Conservation (phyloP, 2,797 vertebrate species). For the Cyclopterus lumpus region DNA sequence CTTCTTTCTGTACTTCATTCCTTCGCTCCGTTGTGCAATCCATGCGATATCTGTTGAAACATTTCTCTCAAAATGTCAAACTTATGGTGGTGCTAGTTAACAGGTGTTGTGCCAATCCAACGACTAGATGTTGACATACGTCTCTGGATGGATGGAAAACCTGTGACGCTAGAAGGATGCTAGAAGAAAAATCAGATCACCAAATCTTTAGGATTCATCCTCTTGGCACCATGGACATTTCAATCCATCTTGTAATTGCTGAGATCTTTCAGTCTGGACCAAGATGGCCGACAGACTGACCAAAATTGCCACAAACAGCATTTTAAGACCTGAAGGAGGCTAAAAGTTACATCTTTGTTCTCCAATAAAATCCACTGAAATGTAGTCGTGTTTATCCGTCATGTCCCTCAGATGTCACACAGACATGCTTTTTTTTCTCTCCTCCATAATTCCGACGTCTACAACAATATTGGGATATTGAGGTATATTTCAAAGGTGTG, state of each 20-base stretch:
- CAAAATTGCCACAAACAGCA: not conserved
- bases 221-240: not conserved
- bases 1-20: constrained; percentile 22
- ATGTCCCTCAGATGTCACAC: constrained; percentile 54
- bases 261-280: not conserved
- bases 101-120: not conserved
- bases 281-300: not conserved
- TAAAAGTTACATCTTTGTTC: constrained; percentile 20
- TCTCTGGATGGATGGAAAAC: constrained; percentile 3
- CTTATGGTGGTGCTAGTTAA: not conserved
- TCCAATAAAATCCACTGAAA: constrained; percentile 33
- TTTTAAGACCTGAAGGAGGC: constrained; percentile 7
- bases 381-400: constrained; percentile 34
- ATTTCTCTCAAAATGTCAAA: not conserved
- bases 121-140: not conserved
- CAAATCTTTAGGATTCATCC: not conserved
- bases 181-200: not conserved
- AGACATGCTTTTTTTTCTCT: constrained; percentile 7
- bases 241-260: not conserved
- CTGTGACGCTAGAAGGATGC: too few species aligned
- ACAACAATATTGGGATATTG: constrained; percentile 53
- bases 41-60: too few species aligned
- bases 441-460: constrained; percentile 49
- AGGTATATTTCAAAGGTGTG: constrained; percentile 67
- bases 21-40: not conserved